phyloP scores from a whole-genome alignment of 2,113 vertebrate genomes.

The Sinocyclocheilus maitianheensis region DNA sequence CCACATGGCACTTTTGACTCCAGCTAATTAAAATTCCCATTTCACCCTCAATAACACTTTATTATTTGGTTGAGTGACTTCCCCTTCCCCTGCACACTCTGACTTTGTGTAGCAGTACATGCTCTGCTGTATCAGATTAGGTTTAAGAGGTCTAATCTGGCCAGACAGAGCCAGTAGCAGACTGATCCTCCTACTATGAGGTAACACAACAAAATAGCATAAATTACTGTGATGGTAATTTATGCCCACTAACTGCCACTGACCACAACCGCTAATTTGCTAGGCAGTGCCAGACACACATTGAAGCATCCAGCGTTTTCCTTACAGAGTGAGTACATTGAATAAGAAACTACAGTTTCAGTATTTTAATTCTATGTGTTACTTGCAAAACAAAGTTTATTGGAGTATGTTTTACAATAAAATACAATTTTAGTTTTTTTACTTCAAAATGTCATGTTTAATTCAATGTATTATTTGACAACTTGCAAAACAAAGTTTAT shows the following conservation, averaged over 20 bases:
- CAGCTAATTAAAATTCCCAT: conserved; percentile 51
- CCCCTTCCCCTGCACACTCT: neutral
- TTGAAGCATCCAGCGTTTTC: conserved; percentile 2
- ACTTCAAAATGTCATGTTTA: no score
- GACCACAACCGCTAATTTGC: neutral
- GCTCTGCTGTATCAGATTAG: neutral
- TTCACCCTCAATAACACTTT: conserved; percentile 52
- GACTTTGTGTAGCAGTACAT: conserved; percentile 7
- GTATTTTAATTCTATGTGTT: no score
- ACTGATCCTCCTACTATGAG: conserved; percentile 8
- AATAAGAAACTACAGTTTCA: no score
- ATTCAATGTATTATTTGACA: neutral
- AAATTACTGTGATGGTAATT: neutral
- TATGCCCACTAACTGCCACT: conserved; percentile 9
- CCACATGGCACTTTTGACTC: conserved; percentile 15
- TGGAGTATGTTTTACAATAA: no score
- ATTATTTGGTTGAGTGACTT: conserved; percentile 42
- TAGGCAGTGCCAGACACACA: conserved; percentile 6
- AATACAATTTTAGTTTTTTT: no score
- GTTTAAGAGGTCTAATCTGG: conserved; percentile 7
- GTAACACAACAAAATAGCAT: conserved; percentile 16
- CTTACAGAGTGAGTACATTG: neutral
- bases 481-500: no score
- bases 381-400: no score
- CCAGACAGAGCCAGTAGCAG: conserved; percentile 12